A percentile compares a stretch with the other conserved stretches of the same genome.
These are phyloP conservation scores for Diprion similis DNA, from an alignment of 1,140 invertebrate species.

Conservation along the genomic window DNA sequence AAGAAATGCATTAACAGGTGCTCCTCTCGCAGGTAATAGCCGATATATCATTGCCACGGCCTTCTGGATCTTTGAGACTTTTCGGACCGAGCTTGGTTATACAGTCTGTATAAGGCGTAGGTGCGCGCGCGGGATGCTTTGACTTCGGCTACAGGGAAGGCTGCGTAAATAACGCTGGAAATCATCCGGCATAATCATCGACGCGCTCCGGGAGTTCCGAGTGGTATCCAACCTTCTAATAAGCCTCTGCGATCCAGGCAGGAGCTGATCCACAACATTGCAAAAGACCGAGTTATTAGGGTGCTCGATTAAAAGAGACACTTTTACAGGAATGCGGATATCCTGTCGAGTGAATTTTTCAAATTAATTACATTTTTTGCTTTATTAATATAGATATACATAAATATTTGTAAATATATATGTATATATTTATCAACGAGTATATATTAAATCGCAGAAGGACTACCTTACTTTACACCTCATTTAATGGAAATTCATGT, in stretches of 20 bases:
- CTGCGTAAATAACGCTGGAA: slow-evolving; percentile 15
- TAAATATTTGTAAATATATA: too few species aligned
- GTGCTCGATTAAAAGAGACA: too few species aligned
- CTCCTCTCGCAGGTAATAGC: slow-evolving; percentile 30
- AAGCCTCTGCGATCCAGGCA: neutral
- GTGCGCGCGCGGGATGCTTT: neutral
- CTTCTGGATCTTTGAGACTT: slow-evolving; percentile 1
- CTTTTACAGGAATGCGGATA: too few species aligned
- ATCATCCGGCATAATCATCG: slow-evolving; percentile 16
- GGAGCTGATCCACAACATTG: too few species aligned
- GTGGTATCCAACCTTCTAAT: neutral
- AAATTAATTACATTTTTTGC: too few species aligned
- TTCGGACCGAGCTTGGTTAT: neutral
- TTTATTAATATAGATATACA: too few species aligned
- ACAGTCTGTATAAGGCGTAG: neutral
- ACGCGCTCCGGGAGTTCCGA: neutral
- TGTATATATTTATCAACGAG: too few species aligned
- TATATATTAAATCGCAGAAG: too few species aligned
- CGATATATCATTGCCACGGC: slow-evolving; percentile 15
- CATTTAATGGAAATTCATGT: too few species aligned
- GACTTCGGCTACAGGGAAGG: neutral
- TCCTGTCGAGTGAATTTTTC: too few species aligned
- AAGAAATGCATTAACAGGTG: slow-evolving; percentile 54
- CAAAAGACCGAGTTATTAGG: too few species aligned
- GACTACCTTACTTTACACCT: too few species aligned